Conservation (phyloP, 2,113 vertebrate species). For the Gorsachius goisagi region DNA sequence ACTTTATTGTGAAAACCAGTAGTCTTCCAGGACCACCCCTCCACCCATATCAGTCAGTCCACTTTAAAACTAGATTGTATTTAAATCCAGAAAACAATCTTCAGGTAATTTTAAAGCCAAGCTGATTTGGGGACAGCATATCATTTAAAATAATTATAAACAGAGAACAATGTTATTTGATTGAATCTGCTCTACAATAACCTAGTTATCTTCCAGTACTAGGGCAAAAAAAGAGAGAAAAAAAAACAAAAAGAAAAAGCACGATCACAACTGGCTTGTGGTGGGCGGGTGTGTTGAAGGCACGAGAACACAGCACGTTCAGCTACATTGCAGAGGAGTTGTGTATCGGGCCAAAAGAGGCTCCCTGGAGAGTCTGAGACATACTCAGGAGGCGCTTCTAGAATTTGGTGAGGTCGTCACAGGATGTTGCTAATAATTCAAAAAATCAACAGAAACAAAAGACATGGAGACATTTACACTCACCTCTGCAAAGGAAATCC, state of each 20-base stretch:
- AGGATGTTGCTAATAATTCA: slow-evolving; percentile 50
- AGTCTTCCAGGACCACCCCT: slow-evolving; percentile 62
- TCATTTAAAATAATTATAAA: slow-evolving; percentile 44
- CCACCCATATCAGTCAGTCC: slow-evolving; percentile 52
- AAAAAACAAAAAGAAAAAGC: neutral
- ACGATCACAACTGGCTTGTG: slow-evolving; percentile 60
- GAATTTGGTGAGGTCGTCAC: slow-evolving; percentile 60
- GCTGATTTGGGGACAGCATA: slow-evolving; percentile 44
- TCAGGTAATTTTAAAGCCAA: slow-evolving; percentile 56
- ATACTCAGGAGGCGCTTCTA: slow-evolving; percentile 51
- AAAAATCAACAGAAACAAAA: slow-evolving; percentile 31
- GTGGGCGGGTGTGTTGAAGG: slow-evolving; percentile 60
- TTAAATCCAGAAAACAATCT: slow-evolving; percentile 48
- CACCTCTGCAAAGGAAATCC: slow-evolving; percentile 19
- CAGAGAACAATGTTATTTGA: slow-evolving; percentile 30
- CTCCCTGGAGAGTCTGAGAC: slow-evolving; percentile 60
- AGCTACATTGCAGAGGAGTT: slow-evolving; percentile 61
- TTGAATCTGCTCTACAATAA: slow-evolving; percentile 55
- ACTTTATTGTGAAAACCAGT: slow-evolving; percentile 68
- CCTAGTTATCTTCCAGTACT: slow-evolving; percentile 63
- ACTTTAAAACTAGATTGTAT: slow-evolving; percentile 59
- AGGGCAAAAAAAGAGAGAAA: neutral
- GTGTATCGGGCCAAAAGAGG: slow-evolving; percentile 58
- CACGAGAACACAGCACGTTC: slow-evolving; percentile 67
- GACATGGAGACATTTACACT: slow-evolving; percentile 42